Evolutionary conservation across 2,113 vertebrate genomes (phyloP).

Genomic region (Neoarius graeffei): DNA sequence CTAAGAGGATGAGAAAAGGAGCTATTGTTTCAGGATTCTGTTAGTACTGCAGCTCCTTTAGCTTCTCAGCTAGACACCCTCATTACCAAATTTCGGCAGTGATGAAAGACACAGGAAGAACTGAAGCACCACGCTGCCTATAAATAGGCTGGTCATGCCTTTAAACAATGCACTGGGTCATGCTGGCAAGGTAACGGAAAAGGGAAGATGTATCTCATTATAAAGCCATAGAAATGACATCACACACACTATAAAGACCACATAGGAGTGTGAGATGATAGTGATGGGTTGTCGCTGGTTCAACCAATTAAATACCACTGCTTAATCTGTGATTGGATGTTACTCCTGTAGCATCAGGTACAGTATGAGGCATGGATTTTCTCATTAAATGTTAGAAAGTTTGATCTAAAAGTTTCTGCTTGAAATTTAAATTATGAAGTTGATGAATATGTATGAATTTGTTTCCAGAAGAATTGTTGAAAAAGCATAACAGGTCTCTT

Average conservation of each 20-base stretch:
- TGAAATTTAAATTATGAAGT: neutral
- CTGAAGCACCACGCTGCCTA: conserved; percentile 29
- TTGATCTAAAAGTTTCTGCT: neutral
- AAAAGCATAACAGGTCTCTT: neutral
- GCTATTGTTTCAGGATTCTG: conserved; percentile 27
- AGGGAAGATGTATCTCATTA: conserved; percentile 42
- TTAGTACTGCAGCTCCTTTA: conserved; percentile 13
- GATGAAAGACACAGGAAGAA: conserved; percentile 38
- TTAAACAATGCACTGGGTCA: conserved; percentile 39
- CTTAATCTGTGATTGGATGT: conserved; percentile 38
- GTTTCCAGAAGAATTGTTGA: neutral
- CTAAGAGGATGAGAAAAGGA: conserved; percentile 20
- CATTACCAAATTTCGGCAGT: conserved; percentile 49
- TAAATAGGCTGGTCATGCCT: conserved; percentile 39
- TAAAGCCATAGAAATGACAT: conserved; percentile 39
- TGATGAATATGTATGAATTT: neutral
- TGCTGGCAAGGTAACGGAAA: conserved; percentile 23
- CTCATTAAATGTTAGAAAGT: neutral
- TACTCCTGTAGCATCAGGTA: conserved; percentile 25
- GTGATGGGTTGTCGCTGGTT: conserved; percentile 36
- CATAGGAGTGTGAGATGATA: conserved; percentile 28
- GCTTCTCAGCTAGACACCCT: conserved; percentile 32
- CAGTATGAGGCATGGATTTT: neutral
- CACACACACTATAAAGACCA: conserved; percentile 30
- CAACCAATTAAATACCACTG: conserved; percentile 39